Percentiles rank a stretch among this genome's conserved stretches.
Conservation (phyloP, 2,797 vertebrate species). For the Pseudotriccus pelzelni region DNA sequence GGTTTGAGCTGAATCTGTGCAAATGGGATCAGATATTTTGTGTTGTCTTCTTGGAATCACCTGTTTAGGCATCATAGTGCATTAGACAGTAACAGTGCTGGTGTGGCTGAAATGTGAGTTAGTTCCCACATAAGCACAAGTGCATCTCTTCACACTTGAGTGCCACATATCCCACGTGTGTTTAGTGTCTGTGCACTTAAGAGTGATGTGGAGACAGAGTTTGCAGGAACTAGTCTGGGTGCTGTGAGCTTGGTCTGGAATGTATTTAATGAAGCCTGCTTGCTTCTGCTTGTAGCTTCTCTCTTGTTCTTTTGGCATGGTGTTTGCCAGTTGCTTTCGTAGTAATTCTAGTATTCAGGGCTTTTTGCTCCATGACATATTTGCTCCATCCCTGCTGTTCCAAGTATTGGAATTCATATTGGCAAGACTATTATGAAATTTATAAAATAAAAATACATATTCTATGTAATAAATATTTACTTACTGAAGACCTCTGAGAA, state of each 20-base stretch:
- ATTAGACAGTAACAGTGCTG: accelerated
- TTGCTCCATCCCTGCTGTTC: not conserved
- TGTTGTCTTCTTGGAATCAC: not conserved
- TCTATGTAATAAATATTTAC: not conserved
- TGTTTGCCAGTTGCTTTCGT: not conserved
- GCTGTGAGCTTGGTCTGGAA: not conserved
- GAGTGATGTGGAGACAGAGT: not conserved
- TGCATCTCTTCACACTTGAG: not conserved
- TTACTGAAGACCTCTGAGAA: not conserved
- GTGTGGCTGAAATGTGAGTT: not conserved
- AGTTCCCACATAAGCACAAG: not conserved
- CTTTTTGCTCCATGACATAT: not conserved
- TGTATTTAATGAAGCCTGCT: not conserved
- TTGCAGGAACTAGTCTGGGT: not conserved
- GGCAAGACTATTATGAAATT: not conserved
- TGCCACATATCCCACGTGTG: not conserved
- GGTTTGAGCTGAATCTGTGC: not conserved
- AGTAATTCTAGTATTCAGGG: not conserved
- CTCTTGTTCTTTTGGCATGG: not conserved
- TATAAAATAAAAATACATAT: not conserved
- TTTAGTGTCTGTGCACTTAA: not conserved
- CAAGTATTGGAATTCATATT: not conserved
- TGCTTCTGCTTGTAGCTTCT: not conserved
- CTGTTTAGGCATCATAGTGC: not conserved
- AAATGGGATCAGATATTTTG: not conserved